A percentile compares a stretch with the other conserved stretches of the same genome.
Evolutionary conservation across 2,888 invertebrate species (phyloP).

Genomic region (Synanthedon formicaeformis): DNA sequence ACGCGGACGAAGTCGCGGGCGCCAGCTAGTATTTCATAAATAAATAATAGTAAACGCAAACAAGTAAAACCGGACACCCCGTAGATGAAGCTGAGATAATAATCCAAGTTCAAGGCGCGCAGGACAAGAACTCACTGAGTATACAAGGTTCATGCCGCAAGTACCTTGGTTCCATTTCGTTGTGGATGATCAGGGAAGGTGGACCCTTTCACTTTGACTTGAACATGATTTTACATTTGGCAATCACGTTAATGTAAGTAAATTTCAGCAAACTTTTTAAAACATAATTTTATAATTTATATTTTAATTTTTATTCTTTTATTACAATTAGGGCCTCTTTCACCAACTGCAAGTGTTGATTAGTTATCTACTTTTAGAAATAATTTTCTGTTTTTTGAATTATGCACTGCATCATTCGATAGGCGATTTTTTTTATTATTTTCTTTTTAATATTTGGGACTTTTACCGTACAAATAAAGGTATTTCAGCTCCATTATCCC

Average conservation of each 20-base stretch:
- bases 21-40: too few species aligned
- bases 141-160: constrained; percentile 52
- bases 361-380: too few species aligned
- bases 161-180: constrained; percentile 44
- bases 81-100: constrained; percentile 55
- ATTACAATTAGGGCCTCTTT: too few species aligned
- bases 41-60: constrained; percentile 12
- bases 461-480: too few species aligned
- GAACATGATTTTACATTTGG: constrained; percentile 15
- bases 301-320: not conserved
- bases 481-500: too few species aligned
- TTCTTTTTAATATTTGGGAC: too few species aligned
- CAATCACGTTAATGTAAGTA: constrained; percentile 28
- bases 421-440: too few species aligned
- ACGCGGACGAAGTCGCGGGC: too few species aligned
- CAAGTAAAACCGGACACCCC: constrained; percentile 27
- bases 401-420: too few species aligned
- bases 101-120: constrained; percentile 66
- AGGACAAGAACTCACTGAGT: constrained; percentile 41
- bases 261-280: not conserved
- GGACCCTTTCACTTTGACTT: constrained; percentile 14
- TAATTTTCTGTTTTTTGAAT: too few species aligned
- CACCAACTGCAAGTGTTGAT: too few species aligned
- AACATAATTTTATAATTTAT: not conserved
- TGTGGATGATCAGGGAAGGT: constrained; percentile 25